Evolutionary conservation across 2,888 invertebrate species (phyloP), one percentile per base, ranked within the genome.

Genomic region (Tenthredo distinguenda): DNA sequence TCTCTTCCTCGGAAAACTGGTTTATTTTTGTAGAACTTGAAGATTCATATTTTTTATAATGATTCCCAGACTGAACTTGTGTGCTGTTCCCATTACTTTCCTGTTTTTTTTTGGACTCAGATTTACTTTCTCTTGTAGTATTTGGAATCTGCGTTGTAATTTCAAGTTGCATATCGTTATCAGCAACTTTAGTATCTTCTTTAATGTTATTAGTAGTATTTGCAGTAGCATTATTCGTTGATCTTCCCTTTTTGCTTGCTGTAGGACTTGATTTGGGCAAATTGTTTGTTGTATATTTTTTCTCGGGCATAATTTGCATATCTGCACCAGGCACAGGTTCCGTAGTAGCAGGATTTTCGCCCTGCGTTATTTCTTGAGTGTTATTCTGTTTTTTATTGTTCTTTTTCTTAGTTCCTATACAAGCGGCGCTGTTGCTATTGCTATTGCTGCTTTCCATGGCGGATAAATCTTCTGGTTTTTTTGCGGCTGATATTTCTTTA

Each of bases 1-100:
- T 95, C 89, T 96, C 96, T 90, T 96, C 96, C 90, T 96, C 96
- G 68, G 94, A 94, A 87, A 94, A 93, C 86, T 93, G 91, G 85
- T 92, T 87, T 55, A 88, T 87, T 87, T 93, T 92, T 84, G 93
- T 93, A 89, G 90, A 91, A 90, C 89, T 90, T 88, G 88, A 90
- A 88, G 91, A 68, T 55, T 94, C 93, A 72, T 90, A 91, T 87
- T 93, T 93, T 79, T 91, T 91, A 87, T 90, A 91, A 79, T 92
- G 90, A 89, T 91, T 92, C 86, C 88, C 86, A 84, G 89, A 91
- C 86, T 91, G 91, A 87, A 89, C 89, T 85, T 88, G 87, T 83
- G 88, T 87, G 85, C 90, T 84, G 26, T 85, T 86, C 84, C 85
- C 85, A 85, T 74, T 88, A 76, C 85, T 89, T 6, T 87, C 87